A percentile compares a stretch with the other conserved stretches of the same genome.
Conservation (phyloP, 1,140 invertebrate species). For the Cydia pomonella region DNA sequence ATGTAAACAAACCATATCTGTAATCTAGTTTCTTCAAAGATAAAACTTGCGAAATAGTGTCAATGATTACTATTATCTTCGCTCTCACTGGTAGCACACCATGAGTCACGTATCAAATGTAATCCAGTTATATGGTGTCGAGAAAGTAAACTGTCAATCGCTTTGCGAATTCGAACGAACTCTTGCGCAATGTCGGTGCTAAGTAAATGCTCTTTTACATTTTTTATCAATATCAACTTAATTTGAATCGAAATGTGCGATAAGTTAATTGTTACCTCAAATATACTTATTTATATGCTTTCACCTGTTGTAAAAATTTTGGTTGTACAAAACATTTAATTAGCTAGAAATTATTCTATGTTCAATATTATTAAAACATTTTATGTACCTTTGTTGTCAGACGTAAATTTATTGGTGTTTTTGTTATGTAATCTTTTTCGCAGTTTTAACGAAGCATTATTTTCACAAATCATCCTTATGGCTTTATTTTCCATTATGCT, state of each 20-base stretch:
- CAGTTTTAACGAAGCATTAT: no score
- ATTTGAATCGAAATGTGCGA: neutral
- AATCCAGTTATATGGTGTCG: conserved; percentile 4
- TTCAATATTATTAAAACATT: neutral
- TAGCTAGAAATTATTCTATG: no score
- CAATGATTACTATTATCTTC: conserved; percentile 1
- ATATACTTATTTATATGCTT: neutral
- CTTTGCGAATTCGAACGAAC: neutral
- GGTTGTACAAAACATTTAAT: neutral
- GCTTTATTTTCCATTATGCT: neutral
- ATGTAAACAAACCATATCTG: conserved; percentile 5
- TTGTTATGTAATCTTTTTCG: no score
- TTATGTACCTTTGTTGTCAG: neutral
- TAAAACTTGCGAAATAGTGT: conserved; percentile 4
- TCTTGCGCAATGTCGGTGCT: neutral
- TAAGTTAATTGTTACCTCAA: neutral
- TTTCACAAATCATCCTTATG: no score
- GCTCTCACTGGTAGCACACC: neutral
- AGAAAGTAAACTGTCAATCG: neutral
- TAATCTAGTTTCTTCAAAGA: neutral
- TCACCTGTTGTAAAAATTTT: neutral
- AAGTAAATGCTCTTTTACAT: neutral
- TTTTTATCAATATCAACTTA: neutral
- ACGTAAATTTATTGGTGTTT: no score
- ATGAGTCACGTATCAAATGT: conserved; percentile 10